These are phyloP conservation scores for Cladopsammia gracilis DNA, from an alignment of 64 coral and sea anemone genomes.

Conservation along the genomic window DNA sequence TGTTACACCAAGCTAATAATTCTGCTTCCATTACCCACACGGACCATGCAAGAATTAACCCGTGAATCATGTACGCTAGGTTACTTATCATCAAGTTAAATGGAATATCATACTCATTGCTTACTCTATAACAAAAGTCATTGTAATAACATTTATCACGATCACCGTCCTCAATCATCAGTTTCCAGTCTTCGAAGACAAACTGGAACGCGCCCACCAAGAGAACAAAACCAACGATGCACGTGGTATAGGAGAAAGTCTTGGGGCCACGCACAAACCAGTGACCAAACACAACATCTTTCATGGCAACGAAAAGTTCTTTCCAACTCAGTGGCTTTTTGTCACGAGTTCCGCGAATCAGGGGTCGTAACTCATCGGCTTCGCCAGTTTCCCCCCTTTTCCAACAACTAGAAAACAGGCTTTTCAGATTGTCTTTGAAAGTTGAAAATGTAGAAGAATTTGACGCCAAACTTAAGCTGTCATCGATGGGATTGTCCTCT, in stretches of 20 bases:
- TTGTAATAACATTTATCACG: slow-evolving; percentile 66
- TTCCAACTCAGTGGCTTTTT: background rate
- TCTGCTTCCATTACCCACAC: slow-evolving; percentile 81
- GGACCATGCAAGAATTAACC: slow-evolving; percentile 71
- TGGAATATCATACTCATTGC: slow-evolving; percentile 56
- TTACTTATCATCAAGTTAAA: slow-evolving; percentile 95
- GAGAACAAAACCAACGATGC: slow-evolving; percentile 74
- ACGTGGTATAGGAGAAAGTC: slow-evolving; percentile 74
- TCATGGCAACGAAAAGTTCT: slow-evolving; percentile 29
- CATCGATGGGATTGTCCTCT: background rate
- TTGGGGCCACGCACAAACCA: slow-evolving; percentile 67
- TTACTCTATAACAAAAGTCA: slow-evolving; percentile 74
- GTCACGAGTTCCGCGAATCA: background rate
- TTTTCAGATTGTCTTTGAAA: slow-evolving; percentile 24
- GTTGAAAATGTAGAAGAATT: background rate
- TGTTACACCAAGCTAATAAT: slow-evolving; percentile 46
- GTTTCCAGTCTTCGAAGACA: slow-evolving; percentile 53
- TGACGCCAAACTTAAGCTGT: background rate
- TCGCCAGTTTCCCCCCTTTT: background rate
- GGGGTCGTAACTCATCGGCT: slow-evolving; percentile 19
- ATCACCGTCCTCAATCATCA: slow-evolving; percentile 33
- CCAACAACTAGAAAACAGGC: slow-evolving; percentile 35
- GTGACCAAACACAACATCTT: slow-evolving; percentile 30
- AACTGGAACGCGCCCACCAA: slow-evolving; percentile 71
- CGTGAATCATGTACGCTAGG: slow-evolving; percentile 81